Evolutionary conservation across 2,888 invertebrate genomes (phyloP).

Genomic region (Erebia epiphron): DNA sequence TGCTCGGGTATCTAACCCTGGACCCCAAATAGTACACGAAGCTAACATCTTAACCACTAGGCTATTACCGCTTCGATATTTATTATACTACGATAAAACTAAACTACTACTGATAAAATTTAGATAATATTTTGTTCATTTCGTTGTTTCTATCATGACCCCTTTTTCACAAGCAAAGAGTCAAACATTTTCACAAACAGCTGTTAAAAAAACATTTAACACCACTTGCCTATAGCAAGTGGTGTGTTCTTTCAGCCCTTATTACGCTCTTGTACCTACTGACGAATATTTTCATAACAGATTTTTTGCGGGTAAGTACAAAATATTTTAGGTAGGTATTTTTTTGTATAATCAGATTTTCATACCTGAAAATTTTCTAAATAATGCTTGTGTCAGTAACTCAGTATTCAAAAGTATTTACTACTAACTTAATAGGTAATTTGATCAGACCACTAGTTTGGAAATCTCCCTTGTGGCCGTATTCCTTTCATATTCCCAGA

Average conservation of each 20-base stretch:
- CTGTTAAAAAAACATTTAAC: background rate
- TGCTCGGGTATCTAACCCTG: too few species aligned
- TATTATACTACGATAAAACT: background rate
- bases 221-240: background rate
- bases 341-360: conserved; percentile 1
- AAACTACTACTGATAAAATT: background rate
- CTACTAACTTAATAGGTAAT: too few species aligned
- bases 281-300: background rate
- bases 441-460: too few species aligned
- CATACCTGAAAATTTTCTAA: background rate
- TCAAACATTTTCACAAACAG: conserved; percentile 7
- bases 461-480: too few species aligned
- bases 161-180: conserved; percentile 4
- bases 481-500: too few species aligned
- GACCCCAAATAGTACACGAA: too few species aligned
- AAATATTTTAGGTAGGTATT: background rate
- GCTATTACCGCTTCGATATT: too few species aligned
- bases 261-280: background rate
- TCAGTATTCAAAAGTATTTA: too few species aligned
- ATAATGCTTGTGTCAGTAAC: too few species aligned
- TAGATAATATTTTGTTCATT: background rate
- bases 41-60: too few species aligned
- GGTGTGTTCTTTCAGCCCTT: background rate
- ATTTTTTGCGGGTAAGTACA: background rate
- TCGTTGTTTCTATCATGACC: background rate